Evolutionary conservation across 2,888 invertebrate genomes (phyloP), one percentile per base, ranked within the genome.

Genomic region (Altica lythri): DNA sequence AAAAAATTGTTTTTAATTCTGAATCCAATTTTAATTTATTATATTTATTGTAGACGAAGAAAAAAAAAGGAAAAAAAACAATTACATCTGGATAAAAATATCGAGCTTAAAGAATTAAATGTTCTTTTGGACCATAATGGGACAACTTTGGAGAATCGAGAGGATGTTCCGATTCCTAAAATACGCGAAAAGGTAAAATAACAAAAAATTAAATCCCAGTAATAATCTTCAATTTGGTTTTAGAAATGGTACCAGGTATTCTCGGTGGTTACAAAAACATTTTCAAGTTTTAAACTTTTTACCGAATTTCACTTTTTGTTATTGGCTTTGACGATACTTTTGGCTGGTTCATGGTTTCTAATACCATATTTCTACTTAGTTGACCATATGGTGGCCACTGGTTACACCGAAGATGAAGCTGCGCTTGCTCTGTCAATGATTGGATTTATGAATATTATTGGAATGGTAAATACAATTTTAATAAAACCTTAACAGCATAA

Each of bases 321-420:
- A 18, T 84, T 95, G 69, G 90, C 91, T 51, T 70, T 92, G 8
- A 90, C 94, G 42, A 95, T 94, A 59, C 86, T 94, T 61, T 80
- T 95, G 42, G 81, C 96, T 40, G 96, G 95, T 76, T 86, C 89
- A 66, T 95, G 94, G 90, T 91, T 90, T 75, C 95, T 96, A 68
- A 90, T 95, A 43, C 94, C 95, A 5, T 96, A 96, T 77, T 90
- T 96, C 73, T 96, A 93, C 75, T 80, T 95, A 55, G 89, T 90
- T 45, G 94, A 95, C 68, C 88, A 90, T 72, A 86, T 92, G 78
- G 83, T 83, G 12, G 82, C 83, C 3, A 57, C 59, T 16, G 86
- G 85, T 0, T 89, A 88, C 63, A 80, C 79, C 1, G 87, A 90
- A 63, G 81, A 85, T 22, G 85, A 88, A 46, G 87, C 88, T 2